Conservation (phyloP, 1,140 invertebrate genomes). For the Aphelenchoides besseyi region DNA sequence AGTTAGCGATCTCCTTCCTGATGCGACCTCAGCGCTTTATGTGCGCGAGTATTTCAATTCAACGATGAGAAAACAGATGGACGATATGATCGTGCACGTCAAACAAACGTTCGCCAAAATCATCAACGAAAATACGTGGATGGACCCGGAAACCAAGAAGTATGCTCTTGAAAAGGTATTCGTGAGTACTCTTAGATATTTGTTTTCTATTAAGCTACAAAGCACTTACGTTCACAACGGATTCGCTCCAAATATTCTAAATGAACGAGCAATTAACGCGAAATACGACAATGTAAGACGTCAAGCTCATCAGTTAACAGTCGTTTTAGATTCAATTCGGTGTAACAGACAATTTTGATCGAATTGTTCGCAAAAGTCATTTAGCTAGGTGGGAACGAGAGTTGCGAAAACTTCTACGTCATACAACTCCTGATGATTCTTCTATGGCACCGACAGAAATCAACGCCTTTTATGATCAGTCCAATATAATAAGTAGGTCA, state of each 20-base stretch:
- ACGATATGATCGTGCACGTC: background rate
- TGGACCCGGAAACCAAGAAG: conserved; percentile 50
- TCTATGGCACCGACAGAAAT: conserved; percentile 42
- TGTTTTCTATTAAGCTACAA: background rate
- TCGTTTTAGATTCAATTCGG: conserved; percentile 25
- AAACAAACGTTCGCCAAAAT: background rate
- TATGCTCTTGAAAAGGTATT: conserved; percentile 53
- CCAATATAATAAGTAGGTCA: conserved; percentile 41
- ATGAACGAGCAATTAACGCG: conserved; percentile 45
- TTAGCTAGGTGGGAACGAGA: conserved; percentile 41
- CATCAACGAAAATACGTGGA: conserved; percentile 48
- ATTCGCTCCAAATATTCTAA: conserved; percentile 52
- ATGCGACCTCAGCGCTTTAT: background rate
- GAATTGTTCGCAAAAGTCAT: conserved; percentile 33
- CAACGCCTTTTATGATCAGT: conserved; percentile 48
- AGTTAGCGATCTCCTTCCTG: background rate
- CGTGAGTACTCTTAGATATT: background rate
- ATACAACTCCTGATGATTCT: conserved; percentile 42
- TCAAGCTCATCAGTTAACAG: conserved; percentile 6
- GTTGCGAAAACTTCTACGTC: conserved; percentile 35
- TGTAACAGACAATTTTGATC: conserved; percentile 21
- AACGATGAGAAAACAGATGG: background rate
- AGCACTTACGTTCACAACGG: conserved; percentile 50
- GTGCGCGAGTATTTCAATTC: background rate
- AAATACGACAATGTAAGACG: conserved; percentile 50